phyloP scores from a whole-genome alignment of 1,140 invertebrate genomes.

The Maconellicoccus hirsutus region DNA sequence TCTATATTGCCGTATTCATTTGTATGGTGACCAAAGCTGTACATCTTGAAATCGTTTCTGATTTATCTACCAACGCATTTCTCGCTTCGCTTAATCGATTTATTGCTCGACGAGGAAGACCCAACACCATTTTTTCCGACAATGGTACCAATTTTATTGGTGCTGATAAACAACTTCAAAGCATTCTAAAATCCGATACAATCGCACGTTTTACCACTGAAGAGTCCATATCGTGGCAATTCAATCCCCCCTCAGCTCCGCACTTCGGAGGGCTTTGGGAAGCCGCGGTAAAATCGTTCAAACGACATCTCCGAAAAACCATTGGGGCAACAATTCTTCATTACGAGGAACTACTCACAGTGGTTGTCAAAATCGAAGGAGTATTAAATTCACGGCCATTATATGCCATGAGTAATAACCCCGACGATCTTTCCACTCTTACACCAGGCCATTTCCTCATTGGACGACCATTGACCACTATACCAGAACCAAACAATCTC shows the following conservation, averaged over 20 bases:
- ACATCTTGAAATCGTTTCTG: slow-evolving; percentile 33
- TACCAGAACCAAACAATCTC: slow-evolving; percentile 23
- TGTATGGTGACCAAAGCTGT: slow-evolving; percentile 32
- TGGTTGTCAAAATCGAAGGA: slow-evolving; percentile 31
- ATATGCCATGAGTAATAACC: slow-evolving; percentile 32
- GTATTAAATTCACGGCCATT: slow-evolving; percentile 34
- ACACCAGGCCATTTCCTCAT: slow-evolving; percentile 33
- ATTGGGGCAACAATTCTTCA: slow-evolving; percentile 29
- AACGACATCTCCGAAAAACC: slow-evolving; percentile 32
- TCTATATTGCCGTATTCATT: slow-evolving; percentile 29
- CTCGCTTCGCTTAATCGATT: slow-evolving; percentile 31
- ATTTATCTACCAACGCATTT: slow-evolving; percentile 31
- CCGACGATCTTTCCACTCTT: slow-evolving; percentile 30
- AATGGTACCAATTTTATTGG: slow-evolving; percentile 27
- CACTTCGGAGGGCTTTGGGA: slow-evolving; percentile 36
- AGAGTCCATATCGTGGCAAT: slow-evolving; percentile 22
- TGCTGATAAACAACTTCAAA: slow-evolving; percentile 3
- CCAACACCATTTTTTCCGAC: slow-evolving; percentile 22
- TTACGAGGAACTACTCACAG: slow-evolving; percentile 32
- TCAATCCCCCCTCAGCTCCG: slow-evolving; percentile 32
- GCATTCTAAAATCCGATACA: not conserved
- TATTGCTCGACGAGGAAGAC: slow-evolving; percentile 27
- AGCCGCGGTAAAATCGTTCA: slow-evolving; percentile 32
- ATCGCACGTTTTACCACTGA: not conserved
- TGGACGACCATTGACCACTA: slow-evolving; percentile 16